Conservation (phyloP, 2,113 vertebrate genomes). For the Promerops cafer region DNA sequence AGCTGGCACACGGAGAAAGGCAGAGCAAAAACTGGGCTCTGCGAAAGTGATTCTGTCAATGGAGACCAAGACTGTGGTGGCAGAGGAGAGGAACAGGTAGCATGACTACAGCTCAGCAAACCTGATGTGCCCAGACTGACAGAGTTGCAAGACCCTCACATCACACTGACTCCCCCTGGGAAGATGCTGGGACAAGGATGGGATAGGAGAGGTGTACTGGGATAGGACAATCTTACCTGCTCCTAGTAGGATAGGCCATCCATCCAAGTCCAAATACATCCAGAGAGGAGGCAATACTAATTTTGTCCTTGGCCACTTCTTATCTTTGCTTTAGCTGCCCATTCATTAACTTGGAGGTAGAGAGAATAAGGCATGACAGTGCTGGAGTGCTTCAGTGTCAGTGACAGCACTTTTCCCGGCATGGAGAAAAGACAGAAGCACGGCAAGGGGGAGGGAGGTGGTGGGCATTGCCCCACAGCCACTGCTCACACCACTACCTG, state of each 20-base stretch:
- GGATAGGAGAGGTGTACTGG: neutral
- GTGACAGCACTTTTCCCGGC: neutral
- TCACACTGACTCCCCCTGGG: accelerated
- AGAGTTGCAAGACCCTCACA: neutral
- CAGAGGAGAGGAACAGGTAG: neutral
- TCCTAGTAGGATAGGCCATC: neutral
- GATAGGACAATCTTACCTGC: neutral
- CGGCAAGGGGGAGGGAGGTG: accelerated
- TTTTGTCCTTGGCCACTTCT: neutral
- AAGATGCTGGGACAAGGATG: neutral
- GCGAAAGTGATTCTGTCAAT: neutral
- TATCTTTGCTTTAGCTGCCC: neutral
- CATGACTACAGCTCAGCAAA: neutral
- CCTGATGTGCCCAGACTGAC: neutral
- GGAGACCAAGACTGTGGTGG: neutral
- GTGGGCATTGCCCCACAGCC: neutral
- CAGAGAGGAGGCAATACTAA: neutral
- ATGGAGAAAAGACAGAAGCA: neutral
- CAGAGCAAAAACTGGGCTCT: neutral
- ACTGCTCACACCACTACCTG: neutral
- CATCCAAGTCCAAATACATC: neutral
- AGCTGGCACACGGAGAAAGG: neutral
- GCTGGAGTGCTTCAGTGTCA: neutral
- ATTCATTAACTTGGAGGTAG: neutral
- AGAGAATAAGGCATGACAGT: neutral